phyloP scores from a whole-genome alignment of 1,140 invertebrate genomes.

The Caenorhabditis latens region DNA sequence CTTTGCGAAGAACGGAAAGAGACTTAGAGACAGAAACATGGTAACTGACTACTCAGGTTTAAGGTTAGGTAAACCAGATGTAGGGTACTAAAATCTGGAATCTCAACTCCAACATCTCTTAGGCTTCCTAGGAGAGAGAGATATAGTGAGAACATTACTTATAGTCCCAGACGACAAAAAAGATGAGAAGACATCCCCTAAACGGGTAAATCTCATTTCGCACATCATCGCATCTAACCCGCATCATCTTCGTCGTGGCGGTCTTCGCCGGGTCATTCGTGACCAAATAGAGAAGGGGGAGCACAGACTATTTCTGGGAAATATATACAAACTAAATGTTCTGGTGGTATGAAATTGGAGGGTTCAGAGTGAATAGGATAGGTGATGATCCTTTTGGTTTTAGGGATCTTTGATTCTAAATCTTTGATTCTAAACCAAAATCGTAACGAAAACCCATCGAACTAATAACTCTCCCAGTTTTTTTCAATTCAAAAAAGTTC shows the following conservation, averaged over 20 bases:
- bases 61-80: background rate
- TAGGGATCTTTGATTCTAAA: too few species aligned
- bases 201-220: slow-evolving; percentile 48
- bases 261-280: background rate
- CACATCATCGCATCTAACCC: slow-evolving; percentile 47
- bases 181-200: background rate
- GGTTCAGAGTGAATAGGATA: too few species aligned
- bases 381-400: too few species aligned
- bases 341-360: too few species aligned
- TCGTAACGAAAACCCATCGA: background rate
- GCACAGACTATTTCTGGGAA: background rate
- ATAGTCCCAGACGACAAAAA: slow-evolving; percentile 16
- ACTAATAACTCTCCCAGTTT: background rate
- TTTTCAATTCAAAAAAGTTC: slow-evolving; percentile 2
- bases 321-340: background rate
- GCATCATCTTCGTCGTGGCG: background rate
- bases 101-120: too few species aligned
- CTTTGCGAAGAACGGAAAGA: background rate
- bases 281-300: background rate
- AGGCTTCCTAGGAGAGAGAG: too few species aligned
- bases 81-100: background rate
- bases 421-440: too few species aligned
- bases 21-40: background rate
- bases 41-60: background rate
- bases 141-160: too few species aligned